A percentile compares a stretch with the other conserved stretches of the same genome.
Conservation (phyloP, 2,888 invertebrate genomes). For the Sinhomidia bicolor region DNA sequence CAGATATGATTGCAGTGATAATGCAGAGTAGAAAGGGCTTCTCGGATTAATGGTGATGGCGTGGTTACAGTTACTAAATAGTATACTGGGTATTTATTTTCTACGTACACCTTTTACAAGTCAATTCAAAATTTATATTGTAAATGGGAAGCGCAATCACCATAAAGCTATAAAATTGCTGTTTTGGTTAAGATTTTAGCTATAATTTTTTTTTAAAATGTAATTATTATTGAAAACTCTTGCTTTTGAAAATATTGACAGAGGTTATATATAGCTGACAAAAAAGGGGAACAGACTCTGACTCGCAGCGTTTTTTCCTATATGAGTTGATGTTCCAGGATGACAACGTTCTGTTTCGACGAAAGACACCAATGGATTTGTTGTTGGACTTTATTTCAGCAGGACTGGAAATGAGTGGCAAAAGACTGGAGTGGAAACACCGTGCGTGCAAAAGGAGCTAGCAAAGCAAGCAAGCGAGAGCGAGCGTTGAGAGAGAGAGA, state of each 20-base stretch:
- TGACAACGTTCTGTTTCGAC: conserved; percentile 66
- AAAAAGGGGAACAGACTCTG: background rate
- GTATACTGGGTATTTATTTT: too few species aligned
- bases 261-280: background rate
- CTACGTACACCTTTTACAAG: too few species aligned
- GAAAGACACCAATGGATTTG: conserved; percentile 67
- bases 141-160: background rate
- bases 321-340: conserved; percentile 54
- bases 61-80: too few species aligned
- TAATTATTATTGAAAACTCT: background rate
- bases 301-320: conserved; percentile 41
- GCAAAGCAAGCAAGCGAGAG: too few species aligned
- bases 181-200: too few species aligned
- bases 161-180: background rate
- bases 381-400: conserved; percentile 65
- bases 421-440: conserved; percentile 24
- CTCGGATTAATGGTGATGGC: too few species aligned
- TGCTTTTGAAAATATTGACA: conserved; percentile 38
- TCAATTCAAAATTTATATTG: too few species aligned
- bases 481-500: conserved; percentile 13
- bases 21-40: background rate
- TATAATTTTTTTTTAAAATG: background rate
- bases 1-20: too few species aligned
- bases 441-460: conserved; percentile 15
- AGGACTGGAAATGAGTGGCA: conserved; percentile 55